Percentiles rank a stretch among this genome's conserved stretches.
These are phyloP conservation scores for Drosophila antonietae DNA, from an alignment of 2,888 invertebrate species.

Conservation along the genomic window DNA sequence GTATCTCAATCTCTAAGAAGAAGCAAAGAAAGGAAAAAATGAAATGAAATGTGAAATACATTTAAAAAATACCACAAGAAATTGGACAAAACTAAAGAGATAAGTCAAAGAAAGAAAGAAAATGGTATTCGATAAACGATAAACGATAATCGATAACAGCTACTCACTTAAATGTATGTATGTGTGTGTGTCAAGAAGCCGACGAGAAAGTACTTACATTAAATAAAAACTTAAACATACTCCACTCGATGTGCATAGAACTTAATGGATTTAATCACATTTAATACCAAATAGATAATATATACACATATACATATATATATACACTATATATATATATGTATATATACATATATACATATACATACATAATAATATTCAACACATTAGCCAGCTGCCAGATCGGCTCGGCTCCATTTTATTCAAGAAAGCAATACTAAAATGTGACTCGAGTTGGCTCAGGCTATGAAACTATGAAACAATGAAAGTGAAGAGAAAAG, in stretches of 20 bases:
- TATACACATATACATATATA: slow-evolving; percentile 10
- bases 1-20: slow-evolving; percentile 27
- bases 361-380: slow-evolving; percentile 35
- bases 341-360: slow-evolving; percentile 7
- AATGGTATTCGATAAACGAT: slow-evolving; percentile 16
- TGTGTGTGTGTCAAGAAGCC: slow-evolving; percentile 35
- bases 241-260: slow-evolving; percentile 34
- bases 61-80: slow-evolving; percentile 66
- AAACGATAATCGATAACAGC: slow-evolving; percentile 24
- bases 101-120: background rate
- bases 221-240: slow-evolving; percentile 22
- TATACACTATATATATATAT: slow-evolving; percentile 5
- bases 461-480: slow-evolving; percentile 9
- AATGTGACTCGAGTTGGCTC: slow-evolving; percentile 65
- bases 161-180: slow-evolving; percentile 27
- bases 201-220: slow-evolving; percentile 2
- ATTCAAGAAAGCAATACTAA: slow-evolving; percentile 72
- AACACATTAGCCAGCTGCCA: slow-evolving; percentile 50
- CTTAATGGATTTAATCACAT: slow-evolving; percentile 44
- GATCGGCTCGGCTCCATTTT: slow-evolving; percentile 53
- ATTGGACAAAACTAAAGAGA: slow-evolving; percentile 31
- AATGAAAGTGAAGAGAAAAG: background rate
- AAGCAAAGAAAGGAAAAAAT: slow-evolving; percentile 25
- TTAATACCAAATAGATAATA: slow-evolving; percentile 20
- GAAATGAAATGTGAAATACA: slow-evolving; percentile 69